These are phyloP conservation scores for Triplophysa dalaica DNA, from an alignment of 2,113 vertebrate species.

Conservation along the genomic window DNA sequence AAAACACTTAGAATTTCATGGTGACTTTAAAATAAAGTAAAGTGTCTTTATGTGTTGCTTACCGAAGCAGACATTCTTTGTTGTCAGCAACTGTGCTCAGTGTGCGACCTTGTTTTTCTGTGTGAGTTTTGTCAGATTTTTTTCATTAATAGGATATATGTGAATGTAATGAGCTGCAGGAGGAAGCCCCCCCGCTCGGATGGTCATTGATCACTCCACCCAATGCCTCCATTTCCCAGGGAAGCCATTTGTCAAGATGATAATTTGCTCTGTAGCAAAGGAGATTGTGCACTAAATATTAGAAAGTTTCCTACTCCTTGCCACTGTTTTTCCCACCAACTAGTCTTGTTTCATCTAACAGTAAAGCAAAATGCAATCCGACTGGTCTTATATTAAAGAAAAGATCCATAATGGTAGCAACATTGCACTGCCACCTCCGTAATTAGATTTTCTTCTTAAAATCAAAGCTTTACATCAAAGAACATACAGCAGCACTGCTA, in stretches of 20 bases:
- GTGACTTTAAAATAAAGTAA: no score
- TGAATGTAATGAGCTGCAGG: slow-evolving; percentile 65
- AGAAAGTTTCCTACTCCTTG: slow-evolving; percentile 53
- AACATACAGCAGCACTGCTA: neutral
- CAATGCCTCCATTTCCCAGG: slow-evolving; percentile 59
- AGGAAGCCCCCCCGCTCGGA: slow-evolving; percentile 62
- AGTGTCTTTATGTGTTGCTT: neutral
- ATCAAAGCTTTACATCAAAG: neutral
- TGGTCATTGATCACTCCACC: slow-evolving; percentile 69
- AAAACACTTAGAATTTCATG: no score
- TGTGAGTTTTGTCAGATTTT: neutral
- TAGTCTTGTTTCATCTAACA: slow-evolving; percentile 1
- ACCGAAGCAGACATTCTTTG: neutral
- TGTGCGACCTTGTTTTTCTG: slow-evolving; percentile 20
- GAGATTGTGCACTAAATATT: slow-evolving; percentile 53
- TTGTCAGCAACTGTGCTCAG: slow-evolving; percentile 1
- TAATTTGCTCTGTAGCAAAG: slow-evolving; percentile 68
- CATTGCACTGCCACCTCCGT: neutral
- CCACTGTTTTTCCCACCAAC: slow-evolving; percentile 10
- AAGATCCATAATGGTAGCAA: neutral
- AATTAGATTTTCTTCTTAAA: neutral
- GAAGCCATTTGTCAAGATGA: slow-evolving; percentile 71
- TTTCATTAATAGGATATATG: slow-evolving; percentile 40
- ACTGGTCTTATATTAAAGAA: neutral
- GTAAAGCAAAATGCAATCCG: neutral